Evolutionary conservation across 2,888 invertebrate species (phyloP), one percentile per base, ranked within the genome.

Genomic region (Rhyacophila evoluta): DNA sequence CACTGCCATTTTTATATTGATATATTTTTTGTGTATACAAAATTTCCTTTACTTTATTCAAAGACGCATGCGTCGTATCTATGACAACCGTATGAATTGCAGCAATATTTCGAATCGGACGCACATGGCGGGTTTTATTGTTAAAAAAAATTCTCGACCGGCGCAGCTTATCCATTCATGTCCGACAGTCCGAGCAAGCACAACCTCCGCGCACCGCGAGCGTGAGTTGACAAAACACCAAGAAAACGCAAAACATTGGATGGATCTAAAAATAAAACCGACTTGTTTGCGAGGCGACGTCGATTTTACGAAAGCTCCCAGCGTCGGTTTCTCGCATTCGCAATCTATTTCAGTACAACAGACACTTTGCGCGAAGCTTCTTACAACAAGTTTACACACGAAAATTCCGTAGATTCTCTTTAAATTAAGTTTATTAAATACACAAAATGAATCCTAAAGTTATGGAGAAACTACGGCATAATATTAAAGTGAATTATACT

Each of bases 21-120:
- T n/a, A 25, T 67, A 25, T 11, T 67, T 1, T 67, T 67, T 19
- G 11, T 19, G n/a, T 25, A 67, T 6, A 67, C 0, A 68, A 27
- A 68, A 68, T 19, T 68, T 68, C 15, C 36, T 33, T 19, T 2
- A 36, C n/a, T n/a, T n/a, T 41, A 37, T 29, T 36, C 36, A 74
- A 69, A 70, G 19, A 38, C 79, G 79, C 79, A 68, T 72, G 79
- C 79, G 79, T 33, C n/a, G 75, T 72, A 33, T 15, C 75, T 72
- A 79, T 79, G 39, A 72, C 36, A 72, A 79, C 79, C 68, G 38
- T 37, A 19, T 12, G 68, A 75, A 41, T 69, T 69, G 72, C 25
- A 36, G 29, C 29, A 15, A 70, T 29, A 29, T 33, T 33, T 28
- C 27, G 11, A n/a, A 33, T 33, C 37, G 11, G 6, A 67, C 67